These are phyloP conservation scores for Venustaconcha ellipsiformis DNA, from an alignment of 1,140 invertebrate genomes.

Conservation along the genomic window DNA sequence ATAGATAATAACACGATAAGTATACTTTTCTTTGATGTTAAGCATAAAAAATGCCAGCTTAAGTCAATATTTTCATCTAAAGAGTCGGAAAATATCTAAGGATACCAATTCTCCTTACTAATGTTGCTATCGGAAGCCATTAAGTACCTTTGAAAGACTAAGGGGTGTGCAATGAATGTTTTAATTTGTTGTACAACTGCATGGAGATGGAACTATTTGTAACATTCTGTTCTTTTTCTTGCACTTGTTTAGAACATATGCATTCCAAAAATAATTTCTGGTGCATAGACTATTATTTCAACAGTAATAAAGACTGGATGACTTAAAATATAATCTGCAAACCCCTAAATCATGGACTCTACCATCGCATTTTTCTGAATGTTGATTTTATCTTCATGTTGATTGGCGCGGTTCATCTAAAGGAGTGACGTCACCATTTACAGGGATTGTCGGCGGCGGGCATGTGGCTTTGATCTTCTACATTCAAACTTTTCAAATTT, in stretches of 20 bases:
- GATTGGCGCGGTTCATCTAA: slow-evolving; percentile 59
- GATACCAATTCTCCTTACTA: slow-evolving; percentile 41
- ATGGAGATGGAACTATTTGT: neutral
- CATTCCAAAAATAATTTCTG: neutral
- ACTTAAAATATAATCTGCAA: too few relatives aligned
- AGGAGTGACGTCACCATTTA: slow-evolving; percentile 50
- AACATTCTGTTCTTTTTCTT: neutral
- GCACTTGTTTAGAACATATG: neutral
- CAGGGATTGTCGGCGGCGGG: slow-evolving; percentile 54
- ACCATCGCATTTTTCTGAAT: slow-evolving; percentile 46
- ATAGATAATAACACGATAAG: neutral
- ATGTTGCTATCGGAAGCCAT: slow-evolving; percentile 40
- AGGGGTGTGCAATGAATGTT: neutral
- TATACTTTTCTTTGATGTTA: slow-evolving; percentile 16
- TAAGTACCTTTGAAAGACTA: slow-evolving; percentile 6
- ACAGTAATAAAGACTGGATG: too few relatives aligned
- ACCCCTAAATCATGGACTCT: slow-evolving; percentile 29
- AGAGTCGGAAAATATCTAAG: slow-evolving; percentile 33
- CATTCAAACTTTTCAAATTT: slow-evolving; percentile 39
- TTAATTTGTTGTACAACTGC: neutral
- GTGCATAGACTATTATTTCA: too few relatives aligned
- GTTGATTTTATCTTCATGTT: slow-evolving; percentile 48
- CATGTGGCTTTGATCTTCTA: slow-evolving; percentile 54
- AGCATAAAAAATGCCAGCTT: neutral
- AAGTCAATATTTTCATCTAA: neutral